phyloP scores from a whole-genome alignment of 2,113 vertebrate genomes.

The Miniopterus natalensis region DNA sequence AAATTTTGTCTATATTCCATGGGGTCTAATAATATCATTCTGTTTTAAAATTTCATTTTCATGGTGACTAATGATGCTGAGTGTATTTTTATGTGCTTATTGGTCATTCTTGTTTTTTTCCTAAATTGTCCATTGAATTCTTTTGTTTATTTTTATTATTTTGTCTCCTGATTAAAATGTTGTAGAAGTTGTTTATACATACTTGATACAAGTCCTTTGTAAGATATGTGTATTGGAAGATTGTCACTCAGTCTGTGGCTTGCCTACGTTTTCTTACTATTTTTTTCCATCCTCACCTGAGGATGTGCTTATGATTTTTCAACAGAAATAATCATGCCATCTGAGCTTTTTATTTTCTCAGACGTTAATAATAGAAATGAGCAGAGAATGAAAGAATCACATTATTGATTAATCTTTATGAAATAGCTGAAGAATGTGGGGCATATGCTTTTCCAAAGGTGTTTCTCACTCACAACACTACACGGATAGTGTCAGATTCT shows the following conservation, averaged over 20 bases:
- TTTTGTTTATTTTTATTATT: not conserved
- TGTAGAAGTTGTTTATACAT: not conserved
- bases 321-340: not conserved
- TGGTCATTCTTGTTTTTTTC: not conserved
- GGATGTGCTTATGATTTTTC: not conserved
- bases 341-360: constrained; percentile 25
- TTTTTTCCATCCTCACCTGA: not conserved
- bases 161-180: not conserved
- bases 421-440: not conserved
- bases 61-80: not conserved
- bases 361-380: constrained; percentile 25
- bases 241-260: not conserved
- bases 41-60: not conserved
- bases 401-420: not conserved
- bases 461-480: not conserved
- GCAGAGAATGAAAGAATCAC: not conserved
- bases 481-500: not conserved
- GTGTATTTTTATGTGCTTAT: not conserved
- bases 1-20: not conserved
- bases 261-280: not conserved
- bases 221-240: not conserved
- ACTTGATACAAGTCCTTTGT: not conserved
- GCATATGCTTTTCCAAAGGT: not conserved
- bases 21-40: too few relatives aligned
- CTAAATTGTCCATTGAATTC: not conserved